Percentiles rank a stretch among this genome's conserved stretches.
Evolutionary conservation across 2,797 vertebrate genomes (phyloP).

Genomic region (Paratrypauchen microcephalus): DNA sequence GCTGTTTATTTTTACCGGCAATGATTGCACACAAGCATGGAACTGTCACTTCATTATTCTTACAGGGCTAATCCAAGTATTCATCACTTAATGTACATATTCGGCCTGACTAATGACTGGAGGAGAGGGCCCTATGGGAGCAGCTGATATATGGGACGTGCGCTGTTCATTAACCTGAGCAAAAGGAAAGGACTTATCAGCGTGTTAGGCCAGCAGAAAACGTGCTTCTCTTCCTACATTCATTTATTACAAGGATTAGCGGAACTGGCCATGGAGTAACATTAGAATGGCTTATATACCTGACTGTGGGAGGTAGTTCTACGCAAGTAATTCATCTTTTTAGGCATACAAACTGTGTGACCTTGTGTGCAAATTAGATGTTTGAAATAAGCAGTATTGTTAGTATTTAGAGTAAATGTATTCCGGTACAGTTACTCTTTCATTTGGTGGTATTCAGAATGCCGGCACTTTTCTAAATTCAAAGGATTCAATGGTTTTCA

Average conservation of each 20-base stretch:
- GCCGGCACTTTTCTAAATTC: too few relatives aligned
- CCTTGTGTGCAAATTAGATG: neutral
- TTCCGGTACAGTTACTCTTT: too few relatives aligned
- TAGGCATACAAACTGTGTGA: neutral
- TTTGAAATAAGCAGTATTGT: neutral
- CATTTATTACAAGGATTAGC: slow-evolving; percentile 11
- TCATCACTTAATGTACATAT: slow-evolving; percentile 35
- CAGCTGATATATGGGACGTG: slow-evolving; percentile 31
- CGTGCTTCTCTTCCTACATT: slow-evolving; percentile 11
- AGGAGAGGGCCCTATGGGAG: slow-evolving; percentile 21
- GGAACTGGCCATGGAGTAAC: neutral
- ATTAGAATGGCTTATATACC: too few relatives aligned
- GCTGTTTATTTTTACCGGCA: slow-evolving; percentile 57
- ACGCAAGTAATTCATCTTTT: neutral
- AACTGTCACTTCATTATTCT: slow-evolving; percentile 33
- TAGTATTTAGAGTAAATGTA: too few relatives aligned
- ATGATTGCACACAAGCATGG: slow-evolving; percentile 35
- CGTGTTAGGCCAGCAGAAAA: neutral
- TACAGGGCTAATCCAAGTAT: slow-evolving; percentile 23
- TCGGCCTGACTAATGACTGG: slow-evolving; percentile 28
- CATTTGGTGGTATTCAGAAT: too few relatives aligned
- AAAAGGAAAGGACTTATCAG: slow-evolving; percentile 12
- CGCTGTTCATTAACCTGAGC: slow-evolving; percentile 39
- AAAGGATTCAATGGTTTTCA: too few relatives aligned
- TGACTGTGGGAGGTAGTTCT: neutral